Evolutionary conservation across 1,140 invertebrate species (phyloP), one percentile per base, ranked within the genome.

Genomic region (Artemia franciscana): DNA sequence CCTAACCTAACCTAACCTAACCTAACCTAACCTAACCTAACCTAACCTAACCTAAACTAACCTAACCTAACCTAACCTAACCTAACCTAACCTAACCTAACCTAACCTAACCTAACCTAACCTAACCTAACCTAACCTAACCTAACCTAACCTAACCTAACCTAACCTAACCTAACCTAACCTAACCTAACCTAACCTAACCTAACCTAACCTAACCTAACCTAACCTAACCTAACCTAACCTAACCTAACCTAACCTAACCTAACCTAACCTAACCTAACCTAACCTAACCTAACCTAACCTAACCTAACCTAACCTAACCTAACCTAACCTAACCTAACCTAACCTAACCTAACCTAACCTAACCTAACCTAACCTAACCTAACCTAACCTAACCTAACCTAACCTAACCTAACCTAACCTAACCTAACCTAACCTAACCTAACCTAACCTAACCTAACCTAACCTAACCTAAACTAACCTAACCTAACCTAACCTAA

Each of bases 21-120:
- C 66, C 66, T 66, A 69, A 68, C 68, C 69, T 67, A 69, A 69
- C 69, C 68, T 68, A 70, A 71, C 69, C 67, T 65, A 68, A 69
- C 70, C 68, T 66, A 69, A 67, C 67, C 66, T 67, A 69, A n/a
- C n/a, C n/a, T n/a, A n/a, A n/a, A n/a, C n/a, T n/a, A n/a, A n/a
- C n/a, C n/a, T n/a, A n/a, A n/a, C 69, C 68, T 71, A 69, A 71
- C 68, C 70, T 68, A 71, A 71, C 69, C 70, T 67, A 69, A 70
- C 68, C 69, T 69, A 70, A 71, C 70, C 70, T 70, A 70, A 71
- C 70, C 68, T 71, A 71, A 67, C 67, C 66, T 69, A 65, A 65
- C 68, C n/a, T n/a, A n/a, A n/a, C n/a, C n/a, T n/a, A n/a, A n/a
- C n/a, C n/a, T n/a, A n/a, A n/a, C 67, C 65, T 65, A 66, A 67